Evolutionary conservation across 2,797 vertebrate genomes (phyloP).

Genomic region (Syngnathus acus): DNA sequence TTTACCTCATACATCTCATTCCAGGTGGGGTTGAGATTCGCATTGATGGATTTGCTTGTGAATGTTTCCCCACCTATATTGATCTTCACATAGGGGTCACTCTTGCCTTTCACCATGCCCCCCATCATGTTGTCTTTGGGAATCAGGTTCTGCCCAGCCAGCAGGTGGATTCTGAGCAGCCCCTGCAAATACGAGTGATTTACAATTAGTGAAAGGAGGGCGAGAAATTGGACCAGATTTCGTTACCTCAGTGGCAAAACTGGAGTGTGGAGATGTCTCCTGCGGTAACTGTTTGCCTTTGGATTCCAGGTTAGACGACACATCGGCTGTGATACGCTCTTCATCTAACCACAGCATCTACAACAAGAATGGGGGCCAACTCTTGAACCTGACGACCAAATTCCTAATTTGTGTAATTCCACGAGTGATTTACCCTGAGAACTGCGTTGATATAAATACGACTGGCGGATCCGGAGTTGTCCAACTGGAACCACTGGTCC

Average conservation of each 20-base stretch:
- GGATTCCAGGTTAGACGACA: constrained; percentile 43
- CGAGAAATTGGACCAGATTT: background rate
- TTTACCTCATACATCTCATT: constrained; percentile 87
- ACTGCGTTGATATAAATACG: constrained; percentile 81
- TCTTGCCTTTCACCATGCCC: constrained; percentile 83
- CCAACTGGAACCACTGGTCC: constrained; percentile 86
- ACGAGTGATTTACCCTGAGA: constrained; percentile 71
- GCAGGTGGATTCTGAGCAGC: constrained; percentile 79
- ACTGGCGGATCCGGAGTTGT: constrained; percentile 75
- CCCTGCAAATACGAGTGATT: constrained; percentile 57
- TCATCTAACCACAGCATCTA: constrained; percentile 82
- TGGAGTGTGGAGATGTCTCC: constrained; percentile 69
- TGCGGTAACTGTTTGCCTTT: constrained; percentile 60
- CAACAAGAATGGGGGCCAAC: background rate
- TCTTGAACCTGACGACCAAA: background rate
- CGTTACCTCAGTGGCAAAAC: constrained; percentile 81
- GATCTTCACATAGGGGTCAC: constrained; percentile 82
- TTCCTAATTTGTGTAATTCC: background rate
- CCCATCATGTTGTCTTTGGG: constrained; percentile 87
- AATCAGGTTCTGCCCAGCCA: constrained; percentile 81
- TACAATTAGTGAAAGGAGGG: background rate
- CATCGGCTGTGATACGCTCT: constrained; percentile 46
- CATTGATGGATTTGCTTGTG: constrained; percentile 74
- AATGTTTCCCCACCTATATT: constrained; percentile 75
- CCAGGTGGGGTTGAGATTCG: constrained; percentile 84